Base-by-base conservation (phyloP, 2,888 invertebrate species). In the Drosophila algonquin region DNA sequence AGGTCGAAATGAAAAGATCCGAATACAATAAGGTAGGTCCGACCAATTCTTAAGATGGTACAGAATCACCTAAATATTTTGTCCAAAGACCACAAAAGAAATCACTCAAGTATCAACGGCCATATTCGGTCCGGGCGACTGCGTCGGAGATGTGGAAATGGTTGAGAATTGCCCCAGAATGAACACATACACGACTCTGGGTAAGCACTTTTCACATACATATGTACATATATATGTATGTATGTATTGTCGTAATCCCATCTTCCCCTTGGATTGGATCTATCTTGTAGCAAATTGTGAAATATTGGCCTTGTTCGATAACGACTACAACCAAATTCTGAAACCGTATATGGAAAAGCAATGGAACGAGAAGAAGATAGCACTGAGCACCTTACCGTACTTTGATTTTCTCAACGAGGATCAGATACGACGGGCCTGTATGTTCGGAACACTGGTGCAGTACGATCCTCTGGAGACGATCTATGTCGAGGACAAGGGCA, bases 251-350 rank as follows among this genome's bases (percentile, higher is more conserved):
- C 24, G 18, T 40, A 10, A 18, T 35, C 6, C 14, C 32, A 14
- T 10, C n/a, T 21, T 21, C 10, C 1, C 24, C 18, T 32, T 1
- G 6, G 35, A 10, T 40, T 18, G 2, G 7, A n/a, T 9, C 44
- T 24, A 7, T 14, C 10, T 1, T 18, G 10, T 44, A 94, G 94
- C 93, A 32, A 90, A 92, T 48, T 94, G 94, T 73, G 96, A 96
- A 90, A 91, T 96, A 55, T 89, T 96, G 60, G 93, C 93, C 35
- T 89, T 96, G 55, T 93, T 93, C 90, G 94, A 93, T 71, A 93
- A 58, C 3, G 94, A 95, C 78, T 96, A 96, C 80, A 76, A 81
- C 27, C n/a, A 14, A 5, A 74, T 91, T 32, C 70, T 91, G 12
- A 81, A 79, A 18, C 88, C 89, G 1, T 80, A 80, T 56, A 88